Percentiles rank a stretch among this genome's conserved stretches.
Conservation (phyloP, 2,797 vertebrate species). For the Brachyrhaphis roseni region DNA sequence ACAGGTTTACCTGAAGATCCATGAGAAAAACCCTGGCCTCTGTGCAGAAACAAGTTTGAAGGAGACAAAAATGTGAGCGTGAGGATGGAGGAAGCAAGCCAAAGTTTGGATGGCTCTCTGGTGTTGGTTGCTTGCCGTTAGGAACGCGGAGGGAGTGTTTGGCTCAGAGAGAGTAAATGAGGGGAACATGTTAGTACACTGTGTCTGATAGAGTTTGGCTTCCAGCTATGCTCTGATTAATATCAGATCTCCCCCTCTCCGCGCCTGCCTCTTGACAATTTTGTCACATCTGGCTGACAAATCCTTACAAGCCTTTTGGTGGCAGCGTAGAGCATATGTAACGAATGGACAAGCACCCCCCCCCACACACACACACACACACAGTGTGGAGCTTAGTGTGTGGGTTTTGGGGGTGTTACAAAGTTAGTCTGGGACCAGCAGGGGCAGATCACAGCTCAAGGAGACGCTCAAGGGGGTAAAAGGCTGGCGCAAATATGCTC, state of each 20-base stretch:
- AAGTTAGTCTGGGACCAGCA: conserved; percentile 24
- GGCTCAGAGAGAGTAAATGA: conserved; percentile 86
- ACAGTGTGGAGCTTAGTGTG: conserved; percentile 2
- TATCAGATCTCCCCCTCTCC: conserved; percentile 87
- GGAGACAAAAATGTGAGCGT: conserved; percentile 40
- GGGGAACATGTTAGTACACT: conserved; percentile 92
- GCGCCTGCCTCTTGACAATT: conserved; percentile 87
- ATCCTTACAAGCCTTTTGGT: conserved; percentile 88
- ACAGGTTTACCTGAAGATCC: conserved; percentile 72
- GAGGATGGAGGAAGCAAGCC: conserved; percentile 1
- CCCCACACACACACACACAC: background rate
- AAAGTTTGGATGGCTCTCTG: conserved; percentile 59
- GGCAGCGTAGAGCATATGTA: conserved; percentile 69
- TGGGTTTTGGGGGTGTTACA: conserved; percentile 25
- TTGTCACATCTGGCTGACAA: conserved; percentile 95
- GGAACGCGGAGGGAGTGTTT: conserved; percentile 71
- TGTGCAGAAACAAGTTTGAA: conserved; percentile 17
- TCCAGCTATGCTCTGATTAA: conserved; percentile 91
- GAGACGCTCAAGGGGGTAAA: conserved; percentile 81
- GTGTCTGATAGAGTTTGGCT: conserved; percentile 91
- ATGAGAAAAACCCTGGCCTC: conserved; percentile 51
- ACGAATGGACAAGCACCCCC: background rate
- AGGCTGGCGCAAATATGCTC: conserved; percentile 64
- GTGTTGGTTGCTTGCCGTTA: conserved; percentile 61
- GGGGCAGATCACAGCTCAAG: conserved; percentile 73